Evolutionary conservation across 2,888 invertebrate genomes (phyloP).

Genomic region (Flexamia atlantica): DNA sequence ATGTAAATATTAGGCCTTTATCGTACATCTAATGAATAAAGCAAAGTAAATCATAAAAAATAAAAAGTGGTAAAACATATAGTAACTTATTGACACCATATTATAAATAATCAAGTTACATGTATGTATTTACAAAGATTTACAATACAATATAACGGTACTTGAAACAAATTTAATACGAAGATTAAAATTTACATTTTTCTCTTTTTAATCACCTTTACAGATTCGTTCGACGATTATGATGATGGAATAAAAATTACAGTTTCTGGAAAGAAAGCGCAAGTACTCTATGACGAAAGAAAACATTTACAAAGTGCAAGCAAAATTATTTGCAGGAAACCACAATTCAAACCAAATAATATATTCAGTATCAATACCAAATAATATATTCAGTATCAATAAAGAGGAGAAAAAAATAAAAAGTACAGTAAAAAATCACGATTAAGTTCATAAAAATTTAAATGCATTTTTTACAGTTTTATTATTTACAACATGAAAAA

Average conservation of each 20-base stretch:
- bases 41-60: neutral
- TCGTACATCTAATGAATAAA: conserved; percentile 48
- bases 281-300: neutral
- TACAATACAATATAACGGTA: conserved; percentile 39
- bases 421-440: neutral
- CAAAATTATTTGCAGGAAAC: neutral
- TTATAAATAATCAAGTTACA: conserved; percentile 24
- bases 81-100: too few species aligned
- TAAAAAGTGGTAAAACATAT: neutral
- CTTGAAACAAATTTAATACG: neutral
- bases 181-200: neutral
- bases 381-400: neutral
- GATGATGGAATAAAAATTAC: neutral
- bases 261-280: conserved; percentile 1
- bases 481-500: conserved; percentile 50
- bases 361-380: neutral
- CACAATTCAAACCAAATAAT: neutral
- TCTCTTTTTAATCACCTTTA: neutral
- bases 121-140: conserved; percentile 42
- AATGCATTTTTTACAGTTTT: conserved; percentile 44
- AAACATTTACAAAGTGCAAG: neutral
- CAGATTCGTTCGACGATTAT: neutral
- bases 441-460: conserved; percentile 18
- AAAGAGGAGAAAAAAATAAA: neutral
- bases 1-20: conserved; percentile 52